Evolutionary conservation across 2,113 vertebrate genomes (phyloP).

Genomic region (Gymnocephalus cernua): DNA sequence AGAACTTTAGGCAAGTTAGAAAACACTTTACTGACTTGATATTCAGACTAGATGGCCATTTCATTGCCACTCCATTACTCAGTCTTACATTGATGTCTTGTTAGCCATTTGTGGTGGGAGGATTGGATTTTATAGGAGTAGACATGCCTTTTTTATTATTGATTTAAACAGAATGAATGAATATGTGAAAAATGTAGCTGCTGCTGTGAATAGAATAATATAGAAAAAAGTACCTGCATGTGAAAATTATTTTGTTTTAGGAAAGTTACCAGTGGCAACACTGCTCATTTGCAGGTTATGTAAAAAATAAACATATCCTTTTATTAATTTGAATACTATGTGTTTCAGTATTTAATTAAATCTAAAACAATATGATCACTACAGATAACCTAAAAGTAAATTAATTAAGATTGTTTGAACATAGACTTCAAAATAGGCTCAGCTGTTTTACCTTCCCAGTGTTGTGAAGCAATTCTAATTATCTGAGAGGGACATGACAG

Average conservation of each 20-base stretch:
- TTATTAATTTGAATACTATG: background rate
- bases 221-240: background rate
- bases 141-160: background rate
- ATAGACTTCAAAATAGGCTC: background rate
- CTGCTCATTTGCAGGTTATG: conserved; percentile 28
- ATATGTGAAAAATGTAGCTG: background rate
- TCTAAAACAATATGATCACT: background rate
- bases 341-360: conserved; percentile 3
- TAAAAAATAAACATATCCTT: background rate
- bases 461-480: background rate
- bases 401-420: background rate
- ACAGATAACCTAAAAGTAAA: background rate
- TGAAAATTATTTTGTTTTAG: conserved; percentile 4
- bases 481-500: background rate
- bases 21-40: background rate
- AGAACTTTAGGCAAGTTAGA: background rate
- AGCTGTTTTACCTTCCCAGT: background rate
- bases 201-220: background rate
- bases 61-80: background rate
- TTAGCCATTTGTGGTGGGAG: background rate
- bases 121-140: background rate
- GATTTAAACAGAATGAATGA: background rate
- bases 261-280: conserved; percentile 3
- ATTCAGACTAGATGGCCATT: background rate
- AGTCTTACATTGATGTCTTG: background rate